A percentile compares a stretch with the other conserved stretches of the same genome.
phyloP scores from a whole-genome alignment of 2,888 invertebrate species.

The Uloborus plumipes region DNA sequence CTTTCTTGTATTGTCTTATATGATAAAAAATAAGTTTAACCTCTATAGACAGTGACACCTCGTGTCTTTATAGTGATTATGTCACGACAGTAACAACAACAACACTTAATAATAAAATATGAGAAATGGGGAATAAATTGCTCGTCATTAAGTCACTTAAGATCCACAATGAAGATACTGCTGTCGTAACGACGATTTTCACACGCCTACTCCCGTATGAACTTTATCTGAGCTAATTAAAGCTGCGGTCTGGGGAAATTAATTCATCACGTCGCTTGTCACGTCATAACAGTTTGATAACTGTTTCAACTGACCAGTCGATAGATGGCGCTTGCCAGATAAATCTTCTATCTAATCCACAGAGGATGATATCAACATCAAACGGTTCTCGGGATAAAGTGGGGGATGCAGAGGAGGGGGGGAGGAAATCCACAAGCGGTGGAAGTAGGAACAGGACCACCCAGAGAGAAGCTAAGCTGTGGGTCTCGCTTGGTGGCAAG shows the following conservation, averaged over 20 bases:
- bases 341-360: slow-evolving; percentile 23
- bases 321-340: slow-evolving; percentile 55
- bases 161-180: too few species aligned
- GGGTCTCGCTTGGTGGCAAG: slow-evolving; percentile 54
- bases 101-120: too few species aligned
- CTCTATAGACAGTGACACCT: too few species aligned
- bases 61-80: too few species aligned
- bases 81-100: too few species aligned
- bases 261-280: too few species aligned
- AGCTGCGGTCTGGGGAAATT: background rate
- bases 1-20: too few species aligned
- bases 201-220: too few species aligned
- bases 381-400: slow-evolving; percentile 8
- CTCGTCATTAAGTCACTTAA: too few species aligned
- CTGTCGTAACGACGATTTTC: too few species aligned
- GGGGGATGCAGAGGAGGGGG: slow-evolving; percentile 2
- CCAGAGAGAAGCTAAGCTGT: slow-evolving; percentile 38
- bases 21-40: too few species aligned
- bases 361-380: slow-evolving; percentile 18
- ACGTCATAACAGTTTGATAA: background rate
- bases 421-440: background rate
- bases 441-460: slow-evolving; percentile 43
- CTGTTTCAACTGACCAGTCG: slow-evolving; percentile 25
- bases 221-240: background rate
- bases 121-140: too few species aligned